A percentile compares a stretch with the other conserved stretches of the same genome.
Conservation (phyloP, 1,140 invertebrate genomes). For the Aphis craccivora region DNA sequence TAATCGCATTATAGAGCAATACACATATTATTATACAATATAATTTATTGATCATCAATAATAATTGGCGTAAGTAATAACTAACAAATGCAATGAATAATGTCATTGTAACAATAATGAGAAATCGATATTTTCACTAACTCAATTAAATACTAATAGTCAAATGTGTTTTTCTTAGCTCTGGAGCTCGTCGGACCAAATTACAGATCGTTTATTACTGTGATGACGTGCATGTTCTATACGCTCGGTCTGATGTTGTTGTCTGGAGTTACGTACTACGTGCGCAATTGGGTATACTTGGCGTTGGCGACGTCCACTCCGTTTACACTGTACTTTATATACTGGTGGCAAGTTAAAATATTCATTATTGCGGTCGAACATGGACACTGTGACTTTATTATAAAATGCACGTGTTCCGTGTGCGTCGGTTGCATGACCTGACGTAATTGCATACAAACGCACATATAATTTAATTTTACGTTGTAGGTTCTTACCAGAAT, state of each 20-base stretch:
- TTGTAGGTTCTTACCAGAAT: slow-evolving; percentile 79
- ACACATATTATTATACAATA: no score
- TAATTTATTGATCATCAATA: neutral
- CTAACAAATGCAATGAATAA: neutral
- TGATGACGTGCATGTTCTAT: slow-evolving; percentile 89
- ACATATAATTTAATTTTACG: neutral
- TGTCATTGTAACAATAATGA: neutral
- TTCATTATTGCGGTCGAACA: neutral
- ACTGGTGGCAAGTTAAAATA: slow-evolving; percentile 72
- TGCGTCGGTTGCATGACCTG: neutral
- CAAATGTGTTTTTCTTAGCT: slow-evolving; percentile 66
- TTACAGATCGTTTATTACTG: slow-evolving; percentile 88
- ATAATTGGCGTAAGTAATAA: neutral
- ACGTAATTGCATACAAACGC: neutral
- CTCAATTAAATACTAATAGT: neutral
- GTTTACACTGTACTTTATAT: slow-evolving; percentile 83
- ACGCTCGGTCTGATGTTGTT: slow-evolving; percentile 83
- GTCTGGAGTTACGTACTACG: slow-evolving; percentile 80
- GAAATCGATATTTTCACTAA: neutral
- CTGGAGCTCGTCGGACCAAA: slow-evolving; percentile 88
- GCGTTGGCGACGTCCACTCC: slow-evolving; percentile 82
- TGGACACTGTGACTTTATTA: neutral
- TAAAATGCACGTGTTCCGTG: neutral
- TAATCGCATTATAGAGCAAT: neutral
- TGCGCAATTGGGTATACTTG: slow-evolving; percentile 81